Evolutionary conservation across 2,797 vertebrate genomes (phyloP).

Genomic region (Tamandua tetradactyla): DNA sequence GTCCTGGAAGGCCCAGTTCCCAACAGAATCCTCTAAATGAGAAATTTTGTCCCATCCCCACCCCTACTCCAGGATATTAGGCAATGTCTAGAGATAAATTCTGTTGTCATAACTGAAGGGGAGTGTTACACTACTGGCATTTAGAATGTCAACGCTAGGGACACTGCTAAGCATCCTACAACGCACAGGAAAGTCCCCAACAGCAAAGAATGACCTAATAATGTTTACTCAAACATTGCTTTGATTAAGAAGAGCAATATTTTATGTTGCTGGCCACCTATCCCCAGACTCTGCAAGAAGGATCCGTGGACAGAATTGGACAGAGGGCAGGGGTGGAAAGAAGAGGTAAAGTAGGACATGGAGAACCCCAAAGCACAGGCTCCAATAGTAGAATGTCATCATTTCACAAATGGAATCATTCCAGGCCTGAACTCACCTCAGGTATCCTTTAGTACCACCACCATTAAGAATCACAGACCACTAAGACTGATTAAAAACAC

Average conservation of each 20-base stretch:
- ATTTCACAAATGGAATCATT: background rate
- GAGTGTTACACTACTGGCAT: background rate
- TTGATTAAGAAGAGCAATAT: background rate
- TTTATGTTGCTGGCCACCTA: background rate
- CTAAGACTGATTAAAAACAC: background rate
- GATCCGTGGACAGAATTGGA: no score
- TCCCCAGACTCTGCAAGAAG: background rate
- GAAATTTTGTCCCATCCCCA: no score
- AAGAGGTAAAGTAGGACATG: background rate
- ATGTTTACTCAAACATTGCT: no score
- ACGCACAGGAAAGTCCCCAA: background rate
- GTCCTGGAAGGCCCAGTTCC: background rate
- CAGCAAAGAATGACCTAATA: background rate
- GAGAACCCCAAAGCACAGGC: background rate
- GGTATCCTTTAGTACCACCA: background rate
- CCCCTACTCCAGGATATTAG: background rate
- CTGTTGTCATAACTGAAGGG: background rate
- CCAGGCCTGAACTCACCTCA: background rate
- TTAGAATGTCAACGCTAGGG: background rate
- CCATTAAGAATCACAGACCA: no score
- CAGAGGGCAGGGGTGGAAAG: background rate
- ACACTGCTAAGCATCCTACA: background rate
- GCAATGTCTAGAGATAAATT: background rate
- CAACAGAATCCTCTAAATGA: background rate
- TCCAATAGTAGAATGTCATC: background rate